Percentiles rank a stretch among this genome's conserved stretches.
phyloP scores from a whole-genome alignment of 2,113 vertebrate species.

The Irena cyanogastra region DNA sequence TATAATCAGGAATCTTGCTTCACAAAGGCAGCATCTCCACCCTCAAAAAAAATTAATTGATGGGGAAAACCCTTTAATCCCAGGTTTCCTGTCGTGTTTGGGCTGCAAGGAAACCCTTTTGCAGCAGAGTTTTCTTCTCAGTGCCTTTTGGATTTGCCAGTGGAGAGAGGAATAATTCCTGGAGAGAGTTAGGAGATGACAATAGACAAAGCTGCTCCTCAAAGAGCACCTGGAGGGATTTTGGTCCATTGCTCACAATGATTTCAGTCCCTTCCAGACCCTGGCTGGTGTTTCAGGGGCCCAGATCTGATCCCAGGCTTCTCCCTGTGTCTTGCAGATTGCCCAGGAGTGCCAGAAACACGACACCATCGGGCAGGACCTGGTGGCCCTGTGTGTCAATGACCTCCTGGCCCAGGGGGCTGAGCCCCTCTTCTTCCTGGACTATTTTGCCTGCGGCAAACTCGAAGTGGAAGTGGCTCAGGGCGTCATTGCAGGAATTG shows the following conservation, averaged over 20 bases:
- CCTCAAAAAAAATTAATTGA: not conserved
- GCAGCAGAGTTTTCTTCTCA: not conserved
- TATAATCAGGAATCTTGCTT: not conserved
- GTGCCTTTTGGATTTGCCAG: not conserved
- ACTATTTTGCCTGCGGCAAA: slow-evolving; percentile 93
- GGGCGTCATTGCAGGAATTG: slow-evolving; percentile 81
- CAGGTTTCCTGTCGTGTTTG: not conserved
- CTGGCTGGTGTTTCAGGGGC: not conserved
- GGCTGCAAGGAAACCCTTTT: not conserved
- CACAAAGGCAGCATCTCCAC: not conserved
- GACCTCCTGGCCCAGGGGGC: slow-evolving; percentile 93
- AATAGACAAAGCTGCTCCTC: not conserved
- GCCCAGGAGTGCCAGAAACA: slow-evolving; percentile 86
- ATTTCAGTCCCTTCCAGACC: not conserved
- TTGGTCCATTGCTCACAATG: accelerated
- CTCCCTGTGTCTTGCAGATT: slow-evolving; percentile 70
- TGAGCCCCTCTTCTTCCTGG: slow-evolving; percentile 95
- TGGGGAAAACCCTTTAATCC: not conserved
- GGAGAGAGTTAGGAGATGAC: not conserved
- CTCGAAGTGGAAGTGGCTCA: slow-evolving; percentile 83
- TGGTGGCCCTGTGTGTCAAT: slow-evolving; percentile 98
- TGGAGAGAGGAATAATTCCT: not conserved
- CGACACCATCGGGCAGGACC: slow-evolving; percentile 86
- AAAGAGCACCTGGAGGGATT: not conserved
- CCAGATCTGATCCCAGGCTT: not conserved